These are phyloP conservation scores for Drosophila nasuta DNA, from an alignment of 1,140 invertebrate genomes.

Conservation along the genomic window DNA sequence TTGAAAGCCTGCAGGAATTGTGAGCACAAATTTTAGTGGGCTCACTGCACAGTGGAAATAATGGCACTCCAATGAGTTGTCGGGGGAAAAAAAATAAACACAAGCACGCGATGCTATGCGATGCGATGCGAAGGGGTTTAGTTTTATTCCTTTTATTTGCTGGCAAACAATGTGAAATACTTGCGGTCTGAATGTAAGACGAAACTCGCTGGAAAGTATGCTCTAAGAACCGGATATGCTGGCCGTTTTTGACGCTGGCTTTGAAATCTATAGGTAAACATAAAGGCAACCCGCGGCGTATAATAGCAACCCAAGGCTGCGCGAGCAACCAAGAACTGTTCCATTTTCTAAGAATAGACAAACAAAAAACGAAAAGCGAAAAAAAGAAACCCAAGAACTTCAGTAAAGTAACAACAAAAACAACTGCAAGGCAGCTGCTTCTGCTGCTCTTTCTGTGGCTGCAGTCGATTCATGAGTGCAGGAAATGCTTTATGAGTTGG, in stretches of 20 bases:
- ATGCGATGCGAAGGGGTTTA: constrained; percentile 20
- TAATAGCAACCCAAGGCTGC: constrained; percentile 52
- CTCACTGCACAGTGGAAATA: constrained; percentile 40
- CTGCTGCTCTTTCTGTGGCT: constrained; percentile 12
- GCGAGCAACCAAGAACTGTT: constrained; percentile 58
- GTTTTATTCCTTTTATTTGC: constrained; percentile 68
- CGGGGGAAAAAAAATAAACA: constrained; percentile 48
- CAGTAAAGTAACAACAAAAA: constrained; percentile 20
- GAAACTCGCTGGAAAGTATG: constrained; percentile 52
- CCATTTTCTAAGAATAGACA: constrained; percentile 66
- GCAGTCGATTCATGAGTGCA: constrained; percentile 75
- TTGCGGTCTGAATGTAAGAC: constrained; percentile 61
- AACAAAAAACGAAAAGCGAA: constrained; percentile 44
- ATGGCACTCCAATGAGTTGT: constrained; percentile 10
- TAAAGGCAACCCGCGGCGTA: constrained; percentile 60
- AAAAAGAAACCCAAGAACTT: constrained; percentile 57
- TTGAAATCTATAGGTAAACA: constrained; percentile 57
- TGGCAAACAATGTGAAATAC: constrained; percentile 71
- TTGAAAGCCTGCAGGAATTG: constrained; percentile 28
- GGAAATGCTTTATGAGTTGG: constrained; percentile 78
- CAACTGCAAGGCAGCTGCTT: constrained; percentile 7
- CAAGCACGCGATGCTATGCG: neutral
- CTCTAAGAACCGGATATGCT: constrained; percentile 25
- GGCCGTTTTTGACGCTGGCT: constrained; percentile 1
- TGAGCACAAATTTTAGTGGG: constrained; percentile 25